Evolutionary conservation across 2,888 invertebrate species (phyloP), one percentile per base, ranked within the genome.

Genomic region (Hypercompe scribonia): DNA sequence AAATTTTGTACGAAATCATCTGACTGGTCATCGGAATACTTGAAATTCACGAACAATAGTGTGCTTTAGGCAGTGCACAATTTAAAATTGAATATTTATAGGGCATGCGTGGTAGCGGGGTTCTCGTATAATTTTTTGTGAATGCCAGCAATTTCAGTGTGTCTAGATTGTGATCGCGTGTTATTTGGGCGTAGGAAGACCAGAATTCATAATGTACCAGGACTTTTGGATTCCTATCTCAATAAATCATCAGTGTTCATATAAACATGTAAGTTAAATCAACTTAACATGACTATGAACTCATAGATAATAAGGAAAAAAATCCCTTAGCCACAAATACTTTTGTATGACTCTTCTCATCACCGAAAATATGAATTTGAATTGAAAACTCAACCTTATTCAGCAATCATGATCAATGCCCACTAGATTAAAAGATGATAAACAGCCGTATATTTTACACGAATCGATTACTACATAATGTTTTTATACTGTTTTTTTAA

Each of bases 71-170:
- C 81, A 74, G 74, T 82, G 64, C 36, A 78, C 75, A 84, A 85
- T 84, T 87, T 89, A 86, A 84, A 85, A 83, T 87, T 89, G 85
- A 90, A 92, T 92, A 92, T 91, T 89, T 88, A 90, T 90, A 87
- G 85, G 84, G 88, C 85, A 89, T 88, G 90, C 90, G 88, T 93
- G 94, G 94, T 94, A 94, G 94, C 94, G 80, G 87, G 86, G 84
- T 86, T 91, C 89, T 83, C 82, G 86, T 83, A 89, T 90, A 90
- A 90, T 90, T 91, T n/a, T 87, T 79, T 77, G 79, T 81, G 87
- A 84, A 92, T 90, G 89, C 90, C 89, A 84, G 82, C 80, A 86
- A 90, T 89, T 86, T 87, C 81, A 82, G 79, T 87, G 84, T 78
- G 82, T 81, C 84, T 88, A 88, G 88, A 87, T 86, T 79, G 79